Conservation (phyloP, 2,888 invertebrate species). For the Hydropsyche betteni region DNA sequence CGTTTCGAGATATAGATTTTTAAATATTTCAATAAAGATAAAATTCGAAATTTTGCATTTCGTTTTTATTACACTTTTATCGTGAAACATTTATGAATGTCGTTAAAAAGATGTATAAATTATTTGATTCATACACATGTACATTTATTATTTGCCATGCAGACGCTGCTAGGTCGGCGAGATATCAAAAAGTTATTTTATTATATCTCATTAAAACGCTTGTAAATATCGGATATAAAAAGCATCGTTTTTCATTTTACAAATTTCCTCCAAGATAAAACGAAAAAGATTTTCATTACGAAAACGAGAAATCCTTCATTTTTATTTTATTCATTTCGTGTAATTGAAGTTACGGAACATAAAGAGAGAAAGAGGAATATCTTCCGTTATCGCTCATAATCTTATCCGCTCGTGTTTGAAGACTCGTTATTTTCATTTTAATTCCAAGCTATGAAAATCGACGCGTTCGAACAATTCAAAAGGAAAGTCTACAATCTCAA, state of each 20-base stretch:
- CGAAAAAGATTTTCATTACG: background rate
- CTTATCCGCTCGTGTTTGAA: slow-evolving; percentile 15
- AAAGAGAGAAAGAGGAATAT: background rate
- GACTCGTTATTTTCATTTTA: slow-evolving; percentile 23
- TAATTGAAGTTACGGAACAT: slow-evolving; percentile 4
- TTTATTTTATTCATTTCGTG: background rate
- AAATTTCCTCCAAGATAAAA: background rate
- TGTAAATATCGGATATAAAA: background rate
- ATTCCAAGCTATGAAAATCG: background rate
- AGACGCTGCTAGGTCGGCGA: background rate
- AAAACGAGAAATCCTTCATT: slow-evolving; percentile 18
- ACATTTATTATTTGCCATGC: background rate
- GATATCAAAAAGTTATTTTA: slow-evolving; percentile 5
- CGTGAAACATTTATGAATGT: too few relatives aligned
- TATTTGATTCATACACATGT: background rate
- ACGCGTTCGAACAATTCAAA: background rate
- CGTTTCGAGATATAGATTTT: too few relatives aligned
- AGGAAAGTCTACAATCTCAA: background rate
- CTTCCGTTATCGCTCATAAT: slow-evolving; percentile 10
- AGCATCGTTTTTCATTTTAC: slow-evolving; percentile 13
- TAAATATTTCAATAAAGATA: too few relatives aligned
- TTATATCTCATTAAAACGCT: slow-evolving; percentile 10
- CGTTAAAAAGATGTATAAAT: too few relatives aligned
- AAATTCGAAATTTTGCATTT: too few relatives aligned
- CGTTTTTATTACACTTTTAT: too few relatives aligned